These are phyloP conservation scores for Elymnias hypermnestra DNA, from an alignment of 1,140 invertebrate genomes.

Conservation along the genomic window DNA sequence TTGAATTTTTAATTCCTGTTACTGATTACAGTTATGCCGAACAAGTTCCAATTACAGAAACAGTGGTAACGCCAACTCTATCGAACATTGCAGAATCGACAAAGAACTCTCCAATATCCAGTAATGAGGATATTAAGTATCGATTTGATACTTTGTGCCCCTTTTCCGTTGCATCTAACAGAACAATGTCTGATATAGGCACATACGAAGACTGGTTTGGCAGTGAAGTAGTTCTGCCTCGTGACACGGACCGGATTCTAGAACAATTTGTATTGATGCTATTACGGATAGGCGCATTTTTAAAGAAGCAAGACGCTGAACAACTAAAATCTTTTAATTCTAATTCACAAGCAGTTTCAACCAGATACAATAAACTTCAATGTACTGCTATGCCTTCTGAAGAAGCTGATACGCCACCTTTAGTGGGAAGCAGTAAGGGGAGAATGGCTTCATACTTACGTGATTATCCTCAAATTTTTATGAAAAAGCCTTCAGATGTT, in stretches of 20 bases:
- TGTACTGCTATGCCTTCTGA: slow-evolving; percentile 30
- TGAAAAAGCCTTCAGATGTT: slow-evolving; percentile 42
- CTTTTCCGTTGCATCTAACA: slow-evolving; percentile 29
- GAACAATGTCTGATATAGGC: slow-evolving; percentile 38
- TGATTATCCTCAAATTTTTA: slow-evolving; percentile 62
- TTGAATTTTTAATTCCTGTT: no score
- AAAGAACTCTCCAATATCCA: slow-evolving; percentile 18
- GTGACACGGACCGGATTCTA: slow-evolving; percentile 54
- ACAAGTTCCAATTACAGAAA: slow-evolving; percentile 14
- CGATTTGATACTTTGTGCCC: slow-evolving; percentile 24
- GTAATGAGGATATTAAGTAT: slow-evolving; percentile 25
- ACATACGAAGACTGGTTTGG: slow-evolving; percentile 52
- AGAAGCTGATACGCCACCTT: slow-evolving; percentile 38
- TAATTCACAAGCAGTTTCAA: slow-evolving; percentile 20
- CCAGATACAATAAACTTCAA: slow-evolving; percentile 13
- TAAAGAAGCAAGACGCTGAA: slow-evolving; percentile 34
- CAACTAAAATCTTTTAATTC: slow-evolving; percentile 23
- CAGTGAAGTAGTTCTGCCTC: slow-evolving; percentile 48
- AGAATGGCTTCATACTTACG: slow-evolving; percentile 45
- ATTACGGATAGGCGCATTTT: slow-evolving; percentile 43
- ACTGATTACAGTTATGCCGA: slow-evolving; percentile 43
- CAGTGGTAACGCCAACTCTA: slow-evolving; percentile 5
- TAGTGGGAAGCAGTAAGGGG: slow-evolving; percentile 36
- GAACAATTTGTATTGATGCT: slow-evolving; percentile 66
- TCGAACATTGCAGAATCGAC: slow-evolving; percentile 8